phyloP scores from a whole-genome alignment of 1,140 invertebrate genomes.

The Colletes gigas region DNA sequence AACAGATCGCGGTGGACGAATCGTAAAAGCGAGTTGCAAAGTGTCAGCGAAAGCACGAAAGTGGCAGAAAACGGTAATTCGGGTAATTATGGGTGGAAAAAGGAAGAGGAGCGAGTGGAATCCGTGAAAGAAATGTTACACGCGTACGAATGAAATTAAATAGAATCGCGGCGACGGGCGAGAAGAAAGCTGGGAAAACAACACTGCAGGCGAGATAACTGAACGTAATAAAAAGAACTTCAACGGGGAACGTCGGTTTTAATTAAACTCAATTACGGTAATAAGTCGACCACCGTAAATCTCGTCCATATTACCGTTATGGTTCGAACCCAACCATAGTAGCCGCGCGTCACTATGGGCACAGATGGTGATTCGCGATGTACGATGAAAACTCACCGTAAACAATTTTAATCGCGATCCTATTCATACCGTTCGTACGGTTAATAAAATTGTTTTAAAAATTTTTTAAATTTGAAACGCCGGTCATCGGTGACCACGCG shows the following conservation, averaged over 20 bases:
- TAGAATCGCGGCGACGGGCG: not conserved
- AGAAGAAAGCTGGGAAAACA: not conserved
- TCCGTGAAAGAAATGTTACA: not conserved
- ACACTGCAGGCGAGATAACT: not conserved
- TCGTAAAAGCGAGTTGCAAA: constrained; percentile 3
- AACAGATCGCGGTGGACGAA: not conserved
- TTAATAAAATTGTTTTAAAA: too few species aligned
- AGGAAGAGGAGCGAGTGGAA: too few species aligned
- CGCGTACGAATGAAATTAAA: not conserved
- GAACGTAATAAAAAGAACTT: not conserved
- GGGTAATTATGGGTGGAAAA: not conserved
- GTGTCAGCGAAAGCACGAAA: not conserved
- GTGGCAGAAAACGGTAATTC: not conserved
- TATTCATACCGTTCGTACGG: too few species aligned
- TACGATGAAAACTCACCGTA: too few species aligned
- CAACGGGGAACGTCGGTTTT: not conserved
- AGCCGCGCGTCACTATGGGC: not conserved
- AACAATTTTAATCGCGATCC: too few species aligned
- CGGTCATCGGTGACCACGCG: too few species aligned
- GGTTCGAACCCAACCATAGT: not conserved
- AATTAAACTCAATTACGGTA: constrained; percentile 14
- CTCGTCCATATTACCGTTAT: not conserved
- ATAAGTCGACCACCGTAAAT: constrained; percentile 2
- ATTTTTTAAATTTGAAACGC: too few species aligned
- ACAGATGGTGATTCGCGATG: too few species aligned